A percentile compares a stretch with the other conserved stretches of the same genome.
phyloP scores from a whole-genome alignment of 1,140 invertebrate species.

The Druon quercuslanigerum region DNA sequence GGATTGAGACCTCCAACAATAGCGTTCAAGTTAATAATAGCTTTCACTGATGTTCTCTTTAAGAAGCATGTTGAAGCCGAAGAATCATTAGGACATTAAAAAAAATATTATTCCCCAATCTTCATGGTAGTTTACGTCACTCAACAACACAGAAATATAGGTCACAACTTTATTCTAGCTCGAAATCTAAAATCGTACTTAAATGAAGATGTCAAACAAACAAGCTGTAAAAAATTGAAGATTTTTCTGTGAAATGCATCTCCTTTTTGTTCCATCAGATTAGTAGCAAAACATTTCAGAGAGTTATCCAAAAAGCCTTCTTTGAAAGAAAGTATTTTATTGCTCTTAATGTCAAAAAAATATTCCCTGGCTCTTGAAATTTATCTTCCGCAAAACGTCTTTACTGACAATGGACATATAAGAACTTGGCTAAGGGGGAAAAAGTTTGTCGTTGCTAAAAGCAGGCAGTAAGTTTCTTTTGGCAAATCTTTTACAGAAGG shows the following conservation, averaged over 20 bases:
- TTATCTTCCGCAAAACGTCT: neutral
- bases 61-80: constrained; percentile 1
- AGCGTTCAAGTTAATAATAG: neutral
- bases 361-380: neutral
- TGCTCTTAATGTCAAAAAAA: neutral
- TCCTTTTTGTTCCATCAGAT: too few species aligned
- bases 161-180: too few species aligned
- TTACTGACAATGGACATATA: neutral
- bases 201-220: too few species aligned
- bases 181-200: too few species aligned
- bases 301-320: neutral
- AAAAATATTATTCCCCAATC: neutral
- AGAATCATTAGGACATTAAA: neutral
- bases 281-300: too few species aligned
- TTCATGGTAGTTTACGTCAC: neutral
- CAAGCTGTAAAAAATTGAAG: too few species aligned
- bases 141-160: neutral
- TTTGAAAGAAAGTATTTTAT: neutral
- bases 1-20: neutral
- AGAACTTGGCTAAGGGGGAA: neutral
- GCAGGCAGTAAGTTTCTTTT: neutral
- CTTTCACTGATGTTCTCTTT: neutral
- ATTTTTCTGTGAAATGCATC: too few species aligned
- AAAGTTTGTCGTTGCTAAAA: constrained; percentile 13
- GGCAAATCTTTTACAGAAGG: neutral